Percentiles rank a stretch among this genome's conserved stretches.
phyloP scores from a whole-genome alignment of 2,888 invertebrate species.

The Eledone cirrhosa region DNA sequence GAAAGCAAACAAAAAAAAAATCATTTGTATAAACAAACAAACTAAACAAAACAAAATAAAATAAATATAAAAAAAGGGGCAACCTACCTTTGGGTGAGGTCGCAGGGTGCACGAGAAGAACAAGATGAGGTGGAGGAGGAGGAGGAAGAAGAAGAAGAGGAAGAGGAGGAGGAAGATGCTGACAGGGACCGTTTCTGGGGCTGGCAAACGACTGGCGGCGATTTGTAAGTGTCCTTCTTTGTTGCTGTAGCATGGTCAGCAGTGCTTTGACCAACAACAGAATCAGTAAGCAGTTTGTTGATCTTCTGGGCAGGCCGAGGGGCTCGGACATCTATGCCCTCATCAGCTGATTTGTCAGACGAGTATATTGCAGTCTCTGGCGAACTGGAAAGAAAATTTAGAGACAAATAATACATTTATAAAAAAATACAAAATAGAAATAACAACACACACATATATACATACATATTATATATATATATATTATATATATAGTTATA shows the following conservation, averaged over 20 bases:
- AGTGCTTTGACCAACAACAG: background rate
- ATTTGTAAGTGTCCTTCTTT: background rate
- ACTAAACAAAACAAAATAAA: too few relatives aligned
- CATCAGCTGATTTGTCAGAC: constrained; percentile 20
- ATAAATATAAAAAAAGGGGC: too few relatives aligned
- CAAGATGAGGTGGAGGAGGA: background rate
- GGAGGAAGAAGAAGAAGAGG: background rate
- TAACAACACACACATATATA: background rate
- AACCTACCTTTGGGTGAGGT: background rate
- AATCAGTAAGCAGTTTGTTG: background rate
- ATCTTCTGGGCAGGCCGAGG: constrained; percentile 8
- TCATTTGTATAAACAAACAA: too few relatives aligned
- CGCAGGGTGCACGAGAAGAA: background rate
- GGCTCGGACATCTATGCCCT: background rate
- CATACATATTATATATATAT: background rate
- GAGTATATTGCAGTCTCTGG: constrained; percentile 4
- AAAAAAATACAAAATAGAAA: background rate
- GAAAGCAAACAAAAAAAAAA: too few relatives aligned
- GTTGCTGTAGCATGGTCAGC: background rate
- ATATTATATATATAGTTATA: too few relatives aligned
- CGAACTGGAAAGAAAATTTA: background rate
- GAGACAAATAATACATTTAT: background rate
- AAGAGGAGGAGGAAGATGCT: background rate
- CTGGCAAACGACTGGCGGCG: background rate
- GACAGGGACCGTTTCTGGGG: too few relatives aligned